These are phyloP conservation scores for Scaptomyza hsui DNA, from an alignment of 1,140 invertebrate genomes.

Conservation along the genomic window DNA sequence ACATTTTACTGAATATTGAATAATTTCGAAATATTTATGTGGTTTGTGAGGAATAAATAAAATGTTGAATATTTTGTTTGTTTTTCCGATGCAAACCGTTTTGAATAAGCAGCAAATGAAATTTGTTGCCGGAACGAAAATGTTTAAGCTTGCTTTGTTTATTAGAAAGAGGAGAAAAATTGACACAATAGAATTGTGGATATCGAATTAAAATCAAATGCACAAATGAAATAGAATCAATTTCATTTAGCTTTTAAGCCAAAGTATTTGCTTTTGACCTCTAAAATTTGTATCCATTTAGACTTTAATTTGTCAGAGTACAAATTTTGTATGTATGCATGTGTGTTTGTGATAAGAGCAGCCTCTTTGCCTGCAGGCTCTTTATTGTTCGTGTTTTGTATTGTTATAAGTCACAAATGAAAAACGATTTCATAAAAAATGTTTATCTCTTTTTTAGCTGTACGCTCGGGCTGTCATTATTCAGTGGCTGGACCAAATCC, in stretches of 20 bases:
- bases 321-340: neutral
- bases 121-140: too few relatives aligned
- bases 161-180: too few relatives aligned
- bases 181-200: too few relatives aligned
- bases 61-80: too few relatives aligned
- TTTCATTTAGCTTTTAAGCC: too few relatives aligned
- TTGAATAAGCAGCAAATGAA: too few relatives aligned
- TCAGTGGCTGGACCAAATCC: constrained; percentile 66
- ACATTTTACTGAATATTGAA: constrained; percentile 15
- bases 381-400: constrained; percentile 2
- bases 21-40: too few relatives aligned
- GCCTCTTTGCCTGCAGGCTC: neutral
- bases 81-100: too few relatives aligned
- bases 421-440: constrained; percentile 60
- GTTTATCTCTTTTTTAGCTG: constrained; percentile 38
- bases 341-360: neutral
- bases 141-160: too few relatives aligned
- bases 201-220: too few relatives aligned
- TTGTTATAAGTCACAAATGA: constrained; percentile 36
- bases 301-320: neutral
- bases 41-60: neutral
- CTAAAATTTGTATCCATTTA: neutral
- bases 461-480: constrained; percentile 60
- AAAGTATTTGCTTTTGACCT: neutral
- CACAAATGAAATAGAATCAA: too few relatives aligned